A percentile compares a stretch with the other conserved stretches of the same genome.
phyloP scores from a whole-genome alignment of 2,888 invertebrate species.

The Iselma pallidipennis region DNA sequence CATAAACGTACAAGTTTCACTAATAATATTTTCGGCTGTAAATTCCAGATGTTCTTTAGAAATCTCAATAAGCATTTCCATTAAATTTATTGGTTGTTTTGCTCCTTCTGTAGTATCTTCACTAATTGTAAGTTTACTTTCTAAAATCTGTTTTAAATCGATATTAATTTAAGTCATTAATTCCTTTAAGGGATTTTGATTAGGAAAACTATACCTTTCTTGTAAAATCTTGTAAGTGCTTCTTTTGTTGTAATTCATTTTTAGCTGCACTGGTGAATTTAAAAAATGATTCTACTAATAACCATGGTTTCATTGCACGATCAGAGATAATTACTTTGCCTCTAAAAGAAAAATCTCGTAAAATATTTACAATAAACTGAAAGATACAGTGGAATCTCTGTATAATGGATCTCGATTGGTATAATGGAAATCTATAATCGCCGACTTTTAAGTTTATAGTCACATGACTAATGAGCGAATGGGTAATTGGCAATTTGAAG shows the following conservation, averaged over 20 bases:
- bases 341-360: slow-evolving; percentile 46
- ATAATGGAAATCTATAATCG: too few relatives aligned
- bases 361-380: slow-evolving; percentile 12
- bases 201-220: slow-evolving; percentile 45
- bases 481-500: too few relatives aligned
- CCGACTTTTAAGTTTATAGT: too few relatives aligned
- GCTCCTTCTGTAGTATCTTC: neutral
- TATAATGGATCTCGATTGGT: too few relatives aligned
- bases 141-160: too few relatives aligned
- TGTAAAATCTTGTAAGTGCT: slow-evolving; percentile 56
- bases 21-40: slow-evolving; percentile 62
- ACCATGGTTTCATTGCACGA: slow-evolving; percentile 62
- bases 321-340: slow-evolving; percentile 60
- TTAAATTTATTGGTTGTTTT: slow-evolving; percentile 39
- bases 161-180: too few relatives aligned
- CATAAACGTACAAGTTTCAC: slow-evolving; percentile 67
- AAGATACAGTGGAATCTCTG: too few relatives aligned
- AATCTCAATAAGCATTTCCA: slow-evolving; percentile 62
- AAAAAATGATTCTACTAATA: slow-evolving; percentile 61
- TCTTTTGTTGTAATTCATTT: slow-evolving; percentile 59
- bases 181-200: too few relatives aligned
- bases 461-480: too few relatives aligned
- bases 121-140: slow-evolving; percentile 10
- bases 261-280: slow-evolving; percentile 58
- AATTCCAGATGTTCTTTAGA: slow-evolving; percentile 57